Conservation (phyloP, 1,140 invertebrate species). For the Tetramorium alpestre region DNA sequence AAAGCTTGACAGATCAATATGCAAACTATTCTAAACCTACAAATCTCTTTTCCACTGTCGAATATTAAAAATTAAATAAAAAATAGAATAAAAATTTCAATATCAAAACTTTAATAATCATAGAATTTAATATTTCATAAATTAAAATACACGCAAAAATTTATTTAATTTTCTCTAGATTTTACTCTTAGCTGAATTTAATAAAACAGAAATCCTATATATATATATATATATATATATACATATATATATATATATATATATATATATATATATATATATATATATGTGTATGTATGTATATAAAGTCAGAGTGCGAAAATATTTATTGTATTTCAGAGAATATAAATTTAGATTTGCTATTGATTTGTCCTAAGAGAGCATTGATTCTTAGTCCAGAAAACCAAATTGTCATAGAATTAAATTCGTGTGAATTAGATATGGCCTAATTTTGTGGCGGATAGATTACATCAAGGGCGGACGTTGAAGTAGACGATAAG, state of each 20-base stretch:
- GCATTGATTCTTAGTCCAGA: background rate
- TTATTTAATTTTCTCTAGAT: background rate
- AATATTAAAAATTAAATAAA: background rate
- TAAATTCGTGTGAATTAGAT: slow-evolving; percentile 23
- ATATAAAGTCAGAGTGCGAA: background rate
- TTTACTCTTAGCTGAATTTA: background rate
- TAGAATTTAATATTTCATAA: background rate
- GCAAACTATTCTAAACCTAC: background rate
- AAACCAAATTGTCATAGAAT: background rate
- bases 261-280: no score
- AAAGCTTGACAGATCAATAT: slow-evolving; percentile 14
- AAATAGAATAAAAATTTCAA: background rate
- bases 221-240: no score
- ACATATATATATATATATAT: no score
- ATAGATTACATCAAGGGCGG: slow-evolving; percentile 8
- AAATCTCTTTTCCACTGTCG: background rate
- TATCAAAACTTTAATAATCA: background rate
- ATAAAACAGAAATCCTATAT: background rate
- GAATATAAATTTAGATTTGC: background rate
- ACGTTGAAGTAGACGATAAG: slow-evolving; percentile 52
- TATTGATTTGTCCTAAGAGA: background rate
- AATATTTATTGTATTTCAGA: background rate
- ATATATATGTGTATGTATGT: no score
- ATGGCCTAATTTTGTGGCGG: slow-evolving; percentile 11
- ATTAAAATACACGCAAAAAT: background rate